A percentile compares a stretch with the other conserved stretches of the same genome.
phyloP scores from a whole-genome alignment of 2,113 vertebrate genomes.

The Colinus virginianus region DNA sequence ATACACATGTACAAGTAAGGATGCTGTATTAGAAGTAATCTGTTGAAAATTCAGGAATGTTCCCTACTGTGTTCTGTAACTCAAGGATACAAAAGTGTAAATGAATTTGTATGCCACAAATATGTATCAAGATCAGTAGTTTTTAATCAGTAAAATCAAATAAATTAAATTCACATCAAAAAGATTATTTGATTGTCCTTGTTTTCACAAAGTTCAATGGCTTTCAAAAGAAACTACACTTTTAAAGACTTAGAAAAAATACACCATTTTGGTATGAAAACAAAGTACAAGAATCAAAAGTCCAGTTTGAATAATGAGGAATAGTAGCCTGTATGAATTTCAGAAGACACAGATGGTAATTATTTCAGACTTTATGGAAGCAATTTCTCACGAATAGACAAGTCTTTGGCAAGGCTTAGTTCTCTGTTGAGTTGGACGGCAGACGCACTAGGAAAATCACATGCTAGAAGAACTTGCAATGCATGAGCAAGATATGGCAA shows the following conservation, averaged over 20 bases:
- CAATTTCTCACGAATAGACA: conserved; percentile 62
- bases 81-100: conserved; percentile 21
- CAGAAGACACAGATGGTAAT: conserved; percentile 67
- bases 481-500: neutral
- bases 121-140: neutral
- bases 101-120: neutral
- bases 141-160: conserved; percentile 34
- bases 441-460: conserved; percentile 17
- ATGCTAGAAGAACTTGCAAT: neutral
- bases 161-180: conserved; percentile 48
- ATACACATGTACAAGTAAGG: neutral
- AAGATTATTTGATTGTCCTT: neutral
- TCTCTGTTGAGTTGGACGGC: conserved; percentile 25
- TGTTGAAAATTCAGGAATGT: conserved; percentile 2
- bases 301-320: conserved; percentile 6
- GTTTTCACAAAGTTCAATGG: neutral
- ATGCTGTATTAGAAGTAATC: neutral
- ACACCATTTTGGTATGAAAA: neutral
- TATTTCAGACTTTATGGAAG: conserved; percentile 66
- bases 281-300: neutral
- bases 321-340: conserved; percentile 20
- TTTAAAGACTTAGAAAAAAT: conserved; percentile 12
- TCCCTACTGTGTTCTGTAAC: conserved; percentile 43
- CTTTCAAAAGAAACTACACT: neutral
- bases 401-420: conserved; percentile 44